phyloP scores from a whole-genome alignment of 2,797 vertebrate species.

The Malacoctenus gilli region DNA sequence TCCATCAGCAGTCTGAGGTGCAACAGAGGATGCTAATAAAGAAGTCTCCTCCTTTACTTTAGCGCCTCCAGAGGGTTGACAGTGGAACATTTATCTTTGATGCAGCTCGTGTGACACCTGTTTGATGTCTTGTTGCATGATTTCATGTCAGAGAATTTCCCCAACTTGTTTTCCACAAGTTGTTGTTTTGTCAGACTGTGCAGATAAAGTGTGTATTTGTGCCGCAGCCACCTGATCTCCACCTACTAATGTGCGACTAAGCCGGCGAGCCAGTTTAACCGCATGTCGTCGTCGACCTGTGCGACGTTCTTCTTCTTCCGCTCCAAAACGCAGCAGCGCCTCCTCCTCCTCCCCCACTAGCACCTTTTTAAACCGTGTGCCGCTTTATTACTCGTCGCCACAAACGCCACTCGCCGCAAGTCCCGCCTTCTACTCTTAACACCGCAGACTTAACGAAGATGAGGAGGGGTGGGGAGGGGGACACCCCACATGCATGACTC shows the following conservation, averaged over 20 bases:
- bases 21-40: too few relatives aligned
- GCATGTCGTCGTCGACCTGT: slow-evolving; percentile 59
- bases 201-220: slow-evolving; percentile 1
- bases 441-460: slow-evolving; percentile 41
- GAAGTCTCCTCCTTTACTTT: too few relatives aligned
- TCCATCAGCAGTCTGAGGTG: too few relatives aligned
- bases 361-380: slow-evolving; percentile 21
- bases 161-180: too few relatives aligned
- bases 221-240: slow-evolving; percentile 53
- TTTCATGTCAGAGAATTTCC: not conserved
- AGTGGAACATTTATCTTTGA: too few relatives aligned
- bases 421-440: slow-evolving; percentile 68
- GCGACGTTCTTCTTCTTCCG: slow-evolving; percentile 16
- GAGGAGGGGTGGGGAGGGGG: slow-evolving; percentile 24
- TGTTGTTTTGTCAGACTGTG: not conserved
- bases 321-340: slow-evolving; percentile 22
- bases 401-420: not conserved
- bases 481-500: slow-evolving; percentile 79
- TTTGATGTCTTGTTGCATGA: not conserved
- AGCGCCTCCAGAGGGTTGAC: not conserved
- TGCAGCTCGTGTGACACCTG: too few relatives aligned
- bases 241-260: slow-evolving; percentile 65
- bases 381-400: slow-evolving; percentile 38
- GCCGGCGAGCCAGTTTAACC: slow-evolving; percentile 54
- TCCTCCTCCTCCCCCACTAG: slow-evolving; percentile 5